Percentiles rank a stretch among this genome's conserved stretches.
These are phyloP conservation scores for Phrynocephalus guinanensis DNA, from an alignment of 2,797 vertebrate species.

Conservation along the genomic window DNA sequence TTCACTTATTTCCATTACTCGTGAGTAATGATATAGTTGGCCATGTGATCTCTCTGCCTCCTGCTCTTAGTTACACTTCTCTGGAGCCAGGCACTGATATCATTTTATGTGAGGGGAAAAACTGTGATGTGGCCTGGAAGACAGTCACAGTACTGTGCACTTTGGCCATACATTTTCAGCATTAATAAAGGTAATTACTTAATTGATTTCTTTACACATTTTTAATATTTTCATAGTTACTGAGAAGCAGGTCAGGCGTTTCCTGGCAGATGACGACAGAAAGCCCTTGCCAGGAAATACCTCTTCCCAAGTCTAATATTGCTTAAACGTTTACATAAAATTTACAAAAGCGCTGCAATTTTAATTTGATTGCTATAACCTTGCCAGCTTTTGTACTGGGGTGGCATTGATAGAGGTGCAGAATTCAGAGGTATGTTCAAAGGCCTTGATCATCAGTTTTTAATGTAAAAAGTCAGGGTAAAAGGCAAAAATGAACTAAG, in stretches of 20 bases:
- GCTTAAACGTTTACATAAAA: constrained; percentile 32
- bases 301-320: not conserved
- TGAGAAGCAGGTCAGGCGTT: constrained; percentile 4
- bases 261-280: constrained; percentile 19
- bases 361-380: not conserved
- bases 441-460: not conserved
- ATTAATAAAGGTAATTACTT: constrained; percentile 24
- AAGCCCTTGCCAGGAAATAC: constrained; percentile 39
- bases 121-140: not conserved
- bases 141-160: not conserved
- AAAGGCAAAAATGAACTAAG: not conserved
- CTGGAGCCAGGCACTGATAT: not conserved
- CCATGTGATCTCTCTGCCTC: not conserved
- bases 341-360: constrained; percentile 29
- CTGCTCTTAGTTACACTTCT: not conserved
- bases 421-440: not conserved
- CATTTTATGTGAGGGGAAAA: constrained; percentile 14
- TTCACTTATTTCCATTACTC: not conserved
- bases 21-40: not conserved
- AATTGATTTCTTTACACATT: constrained; percentile 32
- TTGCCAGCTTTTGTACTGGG: not conserved
- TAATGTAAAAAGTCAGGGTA: not conserved
- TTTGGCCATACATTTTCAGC: constrained; percentile 38
- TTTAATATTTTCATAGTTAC: constrained; percentile 36
- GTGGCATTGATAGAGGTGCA: not conserved